Evolutionary conservation across 1,140 invertebrate species (phyloP).

Genomic region (Ericerus pela): DNA sequence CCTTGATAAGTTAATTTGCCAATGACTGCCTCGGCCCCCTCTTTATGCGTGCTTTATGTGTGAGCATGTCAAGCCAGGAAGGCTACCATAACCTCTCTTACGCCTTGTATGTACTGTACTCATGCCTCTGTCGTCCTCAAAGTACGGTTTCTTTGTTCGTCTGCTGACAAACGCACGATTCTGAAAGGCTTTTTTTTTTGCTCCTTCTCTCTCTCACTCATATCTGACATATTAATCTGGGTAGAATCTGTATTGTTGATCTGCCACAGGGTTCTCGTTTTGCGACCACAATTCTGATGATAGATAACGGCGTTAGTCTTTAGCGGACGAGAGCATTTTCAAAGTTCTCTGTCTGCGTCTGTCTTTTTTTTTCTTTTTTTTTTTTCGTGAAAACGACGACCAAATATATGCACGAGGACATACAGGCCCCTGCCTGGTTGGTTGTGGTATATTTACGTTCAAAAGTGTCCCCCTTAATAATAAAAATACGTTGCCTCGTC

Average conservation of each 20-base stretch:
- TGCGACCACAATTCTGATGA: slow-evolving; percentile 6
- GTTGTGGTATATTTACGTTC: neutral
- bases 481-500: slow-evolving; percentile 8
- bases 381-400: neutral
- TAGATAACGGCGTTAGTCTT: neutral
- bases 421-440: neutral
- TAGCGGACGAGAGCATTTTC: neutral
- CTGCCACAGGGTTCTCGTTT: slow-evolving; percentile 11
- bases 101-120: neutral
- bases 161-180: slow-evolving; percentile 2
- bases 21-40: too few relatives aligned
- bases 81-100: too few relatives aligned
- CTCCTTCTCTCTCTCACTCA: too few relatives aligned
- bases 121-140: too few relatives aligned
- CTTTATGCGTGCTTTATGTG: too few relatives aligned
- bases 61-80: too few relatives aligned
- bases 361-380: neutral
- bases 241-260: slow-evolving; percentile 10
- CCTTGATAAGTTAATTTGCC: too few relatives aligned
- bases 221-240: slow-evolving; percentile 12
- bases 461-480: slow-evolving; percentile 1
- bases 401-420: neutral
- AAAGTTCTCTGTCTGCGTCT: neutral
- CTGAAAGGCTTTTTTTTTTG: slow-evolving; percentile 1
- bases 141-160: too few relatives aligned